Percentiles rank a stretch among this genome's conserved stretches.
These are phyloP conservation scores for Sebastes minor DNA, from an alignment of 2,797 vertebrate species.

Conservation along the genomic window DNA sequence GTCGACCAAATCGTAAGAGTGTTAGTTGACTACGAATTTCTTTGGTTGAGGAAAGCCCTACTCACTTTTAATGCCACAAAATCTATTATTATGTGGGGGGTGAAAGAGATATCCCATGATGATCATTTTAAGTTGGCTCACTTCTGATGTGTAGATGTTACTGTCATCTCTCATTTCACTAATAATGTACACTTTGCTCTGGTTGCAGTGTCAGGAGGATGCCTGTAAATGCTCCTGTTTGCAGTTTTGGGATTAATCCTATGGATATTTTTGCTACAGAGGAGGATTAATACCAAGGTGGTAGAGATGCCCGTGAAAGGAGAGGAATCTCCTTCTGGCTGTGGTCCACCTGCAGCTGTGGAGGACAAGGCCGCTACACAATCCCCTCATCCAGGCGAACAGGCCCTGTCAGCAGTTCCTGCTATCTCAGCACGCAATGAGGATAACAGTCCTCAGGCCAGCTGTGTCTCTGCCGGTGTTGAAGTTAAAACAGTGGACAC, in stretches of 20 bases:
- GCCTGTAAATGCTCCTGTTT: slow-evolving; percentile 67
- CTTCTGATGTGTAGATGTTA: neutral
- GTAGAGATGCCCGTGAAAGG: slow-evolving; percentile 58
- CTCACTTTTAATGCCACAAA: neutral
- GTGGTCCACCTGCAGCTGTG: neutral
- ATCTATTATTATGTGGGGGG: neutral
- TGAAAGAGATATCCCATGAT: neutral
- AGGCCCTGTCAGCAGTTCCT: slow-evolving; percentile 23
- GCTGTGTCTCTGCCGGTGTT: neutral
- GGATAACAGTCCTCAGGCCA: neutral
- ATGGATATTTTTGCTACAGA: slow-evolving; percentile 61
- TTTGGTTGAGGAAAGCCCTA: no score
- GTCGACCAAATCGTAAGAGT: no score
- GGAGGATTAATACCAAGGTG: slow-evolving; percentile 48
- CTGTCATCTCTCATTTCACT: neutral
- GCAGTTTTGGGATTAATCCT: slow-evolving; percentile 64
- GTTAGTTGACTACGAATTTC: no score
- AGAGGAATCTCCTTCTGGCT: slow-evolving; percentile 39
- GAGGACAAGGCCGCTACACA: slow-evolving; percentile 20
- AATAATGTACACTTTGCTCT: slow-evolving; percentile 5
- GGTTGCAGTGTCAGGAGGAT: slow-evolving; percentile 63
- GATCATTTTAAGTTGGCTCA: neutral
- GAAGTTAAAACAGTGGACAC: slow-evolving; percentile 5
- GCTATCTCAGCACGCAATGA: slow-evolving; percentile 36
- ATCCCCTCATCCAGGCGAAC: slow-evolving; percentile 6